Evolutionary conservation across 1,140 invertebrate genomes (phyloP), one percentile per base, ranked within the genome.

Genomic region (Aphaenogaster floridana): DNA sequence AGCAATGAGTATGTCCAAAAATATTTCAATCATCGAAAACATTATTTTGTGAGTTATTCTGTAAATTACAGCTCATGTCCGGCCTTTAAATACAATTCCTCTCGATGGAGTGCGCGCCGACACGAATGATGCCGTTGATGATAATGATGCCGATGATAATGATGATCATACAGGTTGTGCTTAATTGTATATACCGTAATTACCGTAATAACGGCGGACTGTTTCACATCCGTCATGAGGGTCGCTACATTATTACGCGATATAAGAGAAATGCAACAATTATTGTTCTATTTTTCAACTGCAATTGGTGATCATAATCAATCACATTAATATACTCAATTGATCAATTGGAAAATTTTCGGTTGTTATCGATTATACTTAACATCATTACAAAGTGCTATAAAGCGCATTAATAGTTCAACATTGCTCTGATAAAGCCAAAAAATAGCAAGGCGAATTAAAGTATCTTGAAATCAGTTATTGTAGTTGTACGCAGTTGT

Each of bases 11-110:
- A 80, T 59, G 57, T 61, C 66, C 57, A 61, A 66, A 88, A 81
- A 74, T 88, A 91, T 90, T 88, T 91, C 86, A 90, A 90, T 90
- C 86, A 76, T 50, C 83, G 21, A 13, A 71, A 61, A 39, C 42
- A 87, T 90, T 54, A 88, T 91, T 86, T 88, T 88, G 74, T 64
- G 83, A 89, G 76, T 91, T 91, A 91, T 91, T 87, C 52, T 77
- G 34, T 50, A 91, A 89, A 91, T 91, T 91, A 91, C n/a, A 91
- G 87, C n/a, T 50, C 36, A 72, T 36, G 8, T 66, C 9, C 36
- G 52, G 45, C 15, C 39, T 89, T 90, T 89, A 84, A 87, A 89
- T 89, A 68, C 64, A 78, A 84, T 84, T 74, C 76, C 89, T 66
- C 71, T 64, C 63, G 69, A 13, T 21, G 48, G 45, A 63, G 48